Base-by-base conservation (phyloP, 2,888 invertebrate species). In the Hydraecia micacea region DNA sequence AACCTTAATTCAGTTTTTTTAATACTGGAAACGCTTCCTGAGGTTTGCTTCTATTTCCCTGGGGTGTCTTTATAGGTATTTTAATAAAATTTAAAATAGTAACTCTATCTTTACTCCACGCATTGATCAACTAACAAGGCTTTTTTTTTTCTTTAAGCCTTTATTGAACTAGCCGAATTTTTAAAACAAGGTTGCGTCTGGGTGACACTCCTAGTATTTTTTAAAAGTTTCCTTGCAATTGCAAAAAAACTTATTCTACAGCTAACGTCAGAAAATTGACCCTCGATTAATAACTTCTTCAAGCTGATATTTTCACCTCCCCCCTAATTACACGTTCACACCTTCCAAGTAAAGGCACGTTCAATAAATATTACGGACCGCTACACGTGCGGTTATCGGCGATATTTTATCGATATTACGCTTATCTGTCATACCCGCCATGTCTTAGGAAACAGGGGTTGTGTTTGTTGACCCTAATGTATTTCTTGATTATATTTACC, bases 331-430 rank as follows among this genome's bases (percentile, higher is more conserved):
- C 69, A 62, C 68, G 72, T 81, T 67, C 60, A 36, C 69, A 67
- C 76, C 73, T 71, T 32, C 42, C 13, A 71, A 73, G 73, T 76
- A 32, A 36, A 36, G 63, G 74, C 68, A 74, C 82, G 75, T 75
- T 75, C 86, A 52, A 76, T 73, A 83, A 86, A 83, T 76, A 73
- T 42, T 3, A 4, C 28, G 42, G 55, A 36, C 21, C 81, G 58
- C 62, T 1, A 63, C 83, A 82, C 86, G 77, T 73, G 83, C 36
- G 55, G 49, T 73, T 82, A 82, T 70, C 58, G 73, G n/a, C 86
- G 21, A 82, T 76, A 83, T 86, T 77, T 83, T 73, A 83, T 82
- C 86, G 46, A 73, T 71, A 83, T 83, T 82, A 77, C 86, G 28
- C 63, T 71, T 76, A 82, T 77, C 83, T 76, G 58, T 81, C 69